Conservation (phyloP, 2,888 invertebrate genomes). For the Cephus pygmeus region DNA sequence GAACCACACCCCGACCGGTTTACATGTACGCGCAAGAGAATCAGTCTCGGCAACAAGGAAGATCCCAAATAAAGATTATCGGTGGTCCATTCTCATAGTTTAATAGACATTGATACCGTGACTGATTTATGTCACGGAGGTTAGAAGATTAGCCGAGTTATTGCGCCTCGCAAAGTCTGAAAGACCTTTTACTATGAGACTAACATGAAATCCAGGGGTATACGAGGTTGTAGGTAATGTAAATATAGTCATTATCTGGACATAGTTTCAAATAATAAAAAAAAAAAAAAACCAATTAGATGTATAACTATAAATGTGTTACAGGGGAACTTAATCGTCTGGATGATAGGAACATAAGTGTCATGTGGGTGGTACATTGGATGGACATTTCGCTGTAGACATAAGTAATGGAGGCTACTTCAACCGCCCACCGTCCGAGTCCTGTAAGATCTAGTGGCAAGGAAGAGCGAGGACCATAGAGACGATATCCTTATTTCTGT, state of each 20-base stretch:
- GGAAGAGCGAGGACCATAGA: not conserved
- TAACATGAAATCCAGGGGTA: not conserved
- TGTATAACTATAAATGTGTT: not conserved
- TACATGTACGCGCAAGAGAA: constrained; percentile 15
- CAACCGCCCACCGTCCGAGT: constrained; percentile 10
- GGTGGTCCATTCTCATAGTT: constrained; percentile 27
- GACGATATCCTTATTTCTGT: constrained; percentile 3
- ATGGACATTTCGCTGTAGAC: not conserved
- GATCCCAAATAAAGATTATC: constrained; percentile 24
- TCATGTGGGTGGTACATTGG: not conserved
- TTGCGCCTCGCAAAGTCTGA: not conserved
- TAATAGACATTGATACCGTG: constrained; percentile 23
- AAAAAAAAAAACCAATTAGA: not conserved
- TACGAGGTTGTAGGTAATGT: not conserved
- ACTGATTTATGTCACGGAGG: not conserved
- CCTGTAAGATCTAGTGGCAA: constrained; percentile 3
- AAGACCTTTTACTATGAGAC: not conserved
- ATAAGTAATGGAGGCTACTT: constrained; percentile 5
- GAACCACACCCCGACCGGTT: constrained; percentile 32
- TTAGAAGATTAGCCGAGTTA: not conserved
- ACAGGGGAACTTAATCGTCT: not conserved
- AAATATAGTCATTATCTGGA: not conserved
- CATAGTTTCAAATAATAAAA: not conserved
- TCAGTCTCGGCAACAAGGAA: constrained; percentile 9
- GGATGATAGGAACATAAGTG: not conserved